Percentiles rank a stretch among this genome's conserved stretches.
These are phyloP conservation scores for Eulithis prunata DNA, from an alignment of 2,888 invertebrate species.

Conservation along the genomic window DNA sequence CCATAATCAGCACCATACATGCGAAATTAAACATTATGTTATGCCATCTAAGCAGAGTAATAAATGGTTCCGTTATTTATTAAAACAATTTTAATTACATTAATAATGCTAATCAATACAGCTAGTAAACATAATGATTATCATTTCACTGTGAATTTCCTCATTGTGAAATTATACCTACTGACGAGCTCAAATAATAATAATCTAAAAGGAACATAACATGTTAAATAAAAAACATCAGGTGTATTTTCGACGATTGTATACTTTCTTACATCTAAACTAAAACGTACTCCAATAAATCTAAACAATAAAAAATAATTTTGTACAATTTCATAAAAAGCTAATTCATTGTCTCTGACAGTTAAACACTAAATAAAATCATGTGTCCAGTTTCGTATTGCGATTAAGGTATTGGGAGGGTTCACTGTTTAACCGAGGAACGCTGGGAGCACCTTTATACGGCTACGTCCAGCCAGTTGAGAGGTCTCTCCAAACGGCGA, in stretches of 20 bases:
- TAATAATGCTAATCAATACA: slow-evolving; percentile 17
- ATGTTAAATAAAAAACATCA: background rate
- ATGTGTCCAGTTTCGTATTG: slow-evolving; percentile 11
- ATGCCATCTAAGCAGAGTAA: slow-evolving; percentile 1
- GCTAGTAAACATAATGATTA: slow-evolving; percentile 8
- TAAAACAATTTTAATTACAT: slow-evolving; percentile 18
- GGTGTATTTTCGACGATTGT: background rate
- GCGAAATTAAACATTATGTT: slow-evolving; percentile 18
- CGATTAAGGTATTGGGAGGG: background rate
- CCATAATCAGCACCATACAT: slow-evolving; percentile 3
- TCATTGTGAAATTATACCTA: background rate
- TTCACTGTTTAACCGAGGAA: slow-evolving; percentile 65
- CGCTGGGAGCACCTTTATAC: slow-evolving; percentile 74
- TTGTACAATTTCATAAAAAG: slow-evolving; percentile 26
- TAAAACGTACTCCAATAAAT: slow-evolving; percentile 5
- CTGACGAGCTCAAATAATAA: background rate
- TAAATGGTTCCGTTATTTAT: slow-evolving; percentile 19
- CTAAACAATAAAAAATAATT: slow-evolving; percentile 5
- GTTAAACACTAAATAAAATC: slow-evolving; percentile 15
- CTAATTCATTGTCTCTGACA: slow-evolving; percentile 41
- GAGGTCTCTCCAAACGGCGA: slow-evolving; percentile 69
- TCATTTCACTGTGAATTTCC: slow-evolving; percentile 18
- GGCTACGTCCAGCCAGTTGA: slow-evolving; percentile 65
- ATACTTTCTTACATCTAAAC: slow-evolving; percentile 13
- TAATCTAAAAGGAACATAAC: background rate